These are phyloP conservation scores for Drosophila leontia DNA, from an alignment of 1,140 invertebrate genomes.

Conservation along the genomic window DNA sequence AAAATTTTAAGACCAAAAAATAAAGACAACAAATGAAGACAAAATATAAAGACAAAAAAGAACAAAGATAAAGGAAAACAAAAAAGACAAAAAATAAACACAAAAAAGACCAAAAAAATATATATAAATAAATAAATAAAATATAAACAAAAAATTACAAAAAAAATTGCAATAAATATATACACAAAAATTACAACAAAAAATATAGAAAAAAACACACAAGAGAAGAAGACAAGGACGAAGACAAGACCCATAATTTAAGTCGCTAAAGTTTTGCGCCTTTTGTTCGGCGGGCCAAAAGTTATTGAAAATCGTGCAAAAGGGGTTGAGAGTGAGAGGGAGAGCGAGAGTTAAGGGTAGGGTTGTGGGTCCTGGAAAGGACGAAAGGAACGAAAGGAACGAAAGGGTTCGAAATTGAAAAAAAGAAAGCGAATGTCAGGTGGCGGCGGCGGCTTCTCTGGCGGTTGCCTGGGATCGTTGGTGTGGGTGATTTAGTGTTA, in stretches of 20 bases:
- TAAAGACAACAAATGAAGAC: no score
- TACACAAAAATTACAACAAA: no score
- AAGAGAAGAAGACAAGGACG: conserved; percentile 6
- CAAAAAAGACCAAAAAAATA: conserved; percentile 8
- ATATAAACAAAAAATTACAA: conserved; percentile 20
- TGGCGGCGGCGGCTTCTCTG: conserved; percentile 32
- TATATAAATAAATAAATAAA: no score
- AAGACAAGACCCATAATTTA: conserved; percentile 81
- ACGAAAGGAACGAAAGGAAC: conserved; percentile 78
- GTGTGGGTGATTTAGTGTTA: conserved; percentile 84
- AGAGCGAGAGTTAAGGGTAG: neutral
- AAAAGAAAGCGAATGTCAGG: conserved; percentile 81
- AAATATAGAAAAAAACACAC: conserved; percentile 20
- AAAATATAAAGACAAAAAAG: no score
- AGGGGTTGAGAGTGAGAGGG: neutral
- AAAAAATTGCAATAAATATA: no score
- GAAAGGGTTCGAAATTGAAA: conserved; percentile 82
- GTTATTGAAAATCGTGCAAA: conserved; percentile 80
- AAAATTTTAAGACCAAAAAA: no score
- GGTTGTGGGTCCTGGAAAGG: conserved; percentile 42
- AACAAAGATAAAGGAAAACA: no score
- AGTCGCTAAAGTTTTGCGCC: conserved; percentile 80
- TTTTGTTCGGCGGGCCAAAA: conserved; percentile 73
- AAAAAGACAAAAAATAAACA: neutral
- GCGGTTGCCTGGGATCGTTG: conserved; percentile 45